These are phyloP conservation scores for Andrena hattorfiana DNA, from an alignment of 2,888 invertebrate genomes.

Conservation along the genomic window DNA sequence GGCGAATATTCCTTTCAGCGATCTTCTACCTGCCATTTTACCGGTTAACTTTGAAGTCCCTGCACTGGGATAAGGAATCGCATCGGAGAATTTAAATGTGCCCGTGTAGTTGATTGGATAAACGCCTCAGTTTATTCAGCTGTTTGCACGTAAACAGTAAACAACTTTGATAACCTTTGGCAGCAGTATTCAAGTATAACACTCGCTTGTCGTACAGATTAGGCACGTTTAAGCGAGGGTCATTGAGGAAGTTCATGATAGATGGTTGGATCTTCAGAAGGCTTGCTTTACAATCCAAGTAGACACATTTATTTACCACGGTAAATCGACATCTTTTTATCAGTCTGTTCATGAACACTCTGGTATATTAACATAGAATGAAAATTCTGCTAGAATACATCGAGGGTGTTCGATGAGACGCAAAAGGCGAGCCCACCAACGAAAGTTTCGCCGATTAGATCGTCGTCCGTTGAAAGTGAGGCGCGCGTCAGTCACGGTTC, in stretches of 20 bases:
- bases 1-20: too few relatives aligned
- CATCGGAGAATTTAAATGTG: slow-evolving; percentile 17
- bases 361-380: too few relatives aligned
- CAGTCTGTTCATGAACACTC: too few relatives aligned
- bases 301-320: too few relatives aligned
- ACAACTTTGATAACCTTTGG: slow-evolving; percentile 25
- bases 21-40: too few relatives aligned
- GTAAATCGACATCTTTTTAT: too few relatives aligned
- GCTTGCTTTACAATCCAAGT: too few relatives aligned
- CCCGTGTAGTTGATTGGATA: not conserved
- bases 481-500: slow-evolving; percentile 13
- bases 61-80: too few relatives aligned
- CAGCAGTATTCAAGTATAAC: not conserved
- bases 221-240: not conserved
- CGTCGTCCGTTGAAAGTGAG: slow-evolving; percentile 29
- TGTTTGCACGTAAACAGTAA: slow-evolving; percentile 4
- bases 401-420: too few relatives aligned
- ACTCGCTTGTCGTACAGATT: not conserved
- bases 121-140: not conserved
- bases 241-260: not conserved
- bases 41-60: too few relatives aligned
- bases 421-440: not conserved
- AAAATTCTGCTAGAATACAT: too few relatives aligned
- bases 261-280: not conserved
- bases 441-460: slow-evolving; percentile 26